A percentile compares a stretch with the other conserved stretches of the same genome.
Evolutionary conservation across 2,113 vertebrate genomes (phyloP).

Genomic region (Galemys pyrenaicus): DNA sequence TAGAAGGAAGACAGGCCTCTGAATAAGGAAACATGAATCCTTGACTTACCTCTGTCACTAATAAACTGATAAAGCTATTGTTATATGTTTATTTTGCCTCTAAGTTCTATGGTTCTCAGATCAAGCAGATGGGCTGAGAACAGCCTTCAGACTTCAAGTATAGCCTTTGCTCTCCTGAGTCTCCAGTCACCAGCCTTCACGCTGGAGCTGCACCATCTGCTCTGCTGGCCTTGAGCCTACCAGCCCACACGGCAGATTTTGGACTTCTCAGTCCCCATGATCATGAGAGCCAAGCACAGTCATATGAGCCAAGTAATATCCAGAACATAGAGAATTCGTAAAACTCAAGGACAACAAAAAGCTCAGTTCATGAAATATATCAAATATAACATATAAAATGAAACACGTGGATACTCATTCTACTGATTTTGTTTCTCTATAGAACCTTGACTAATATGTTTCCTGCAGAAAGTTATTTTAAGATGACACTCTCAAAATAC

Average conservation of each 20-base stretch:
- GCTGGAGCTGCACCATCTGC: not conserved
- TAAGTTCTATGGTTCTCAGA: conserved; percentile 20
- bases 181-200: not conserved
- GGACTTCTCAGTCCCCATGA: not conserved
- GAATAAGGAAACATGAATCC: not conserved
- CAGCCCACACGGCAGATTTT: not conserved
- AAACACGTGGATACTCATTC: too few relatives aligned
- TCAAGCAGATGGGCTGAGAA: not conserved
- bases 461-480: not conserved
- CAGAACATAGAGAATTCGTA: too few relatives aligned
- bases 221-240: not conserved
- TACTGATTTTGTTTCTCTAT: not conserved
- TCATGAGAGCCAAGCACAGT: not conserved
- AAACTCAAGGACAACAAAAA: too few relatives aligned
- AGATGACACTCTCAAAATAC: not conserved
- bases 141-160: not conserved
- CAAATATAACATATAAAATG: not conserved
- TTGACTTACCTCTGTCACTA: not conserved
- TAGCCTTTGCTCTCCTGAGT: not conserved
- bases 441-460: not conserved
- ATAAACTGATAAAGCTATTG: conserved; percentile 3
- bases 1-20: not conserved
- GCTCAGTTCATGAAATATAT: too few relatives aligned
- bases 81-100: not conserved
- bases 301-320: too few relatives aligned